A percentile compares a stretch with the other conserved stretches of the same genome.
Conservation (phyloP, 2,888 invertebrate species). For the Phanerotoma sp. region DNA sequence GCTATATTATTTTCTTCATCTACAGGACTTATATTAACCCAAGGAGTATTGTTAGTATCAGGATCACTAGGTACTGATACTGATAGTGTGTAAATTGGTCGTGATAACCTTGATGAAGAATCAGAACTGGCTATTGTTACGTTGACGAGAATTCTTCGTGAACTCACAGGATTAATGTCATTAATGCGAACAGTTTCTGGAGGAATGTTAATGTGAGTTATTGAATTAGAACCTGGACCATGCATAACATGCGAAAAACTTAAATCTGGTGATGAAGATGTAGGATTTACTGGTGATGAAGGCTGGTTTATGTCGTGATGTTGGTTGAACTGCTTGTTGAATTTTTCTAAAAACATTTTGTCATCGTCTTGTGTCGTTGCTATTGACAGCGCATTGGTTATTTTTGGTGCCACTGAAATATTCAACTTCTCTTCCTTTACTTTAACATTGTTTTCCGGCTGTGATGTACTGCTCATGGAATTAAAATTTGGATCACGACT, state of each 20-base stretch:
- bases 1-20: slow-evolving; percentile 37
- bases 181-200: not conserved
- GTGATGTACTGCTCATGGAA: no score
- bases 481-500: no score
- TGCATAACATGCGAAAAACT: slow-evolving; percentile 27
- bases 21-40: slow-evolving; percentile 62
- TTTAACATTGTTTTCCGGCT: no score
- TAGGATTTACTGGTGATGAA: not conserved
- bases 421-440: no score
- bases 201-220: slow-evolving; percentile 12
- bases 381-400: no score
- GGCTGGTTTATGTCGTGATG: slow-evolving; percentile 27
- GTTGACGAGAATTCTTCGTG: slow-evolving; percentile 75
- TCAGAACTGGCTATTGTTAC: slow-evolving; percentile 77
- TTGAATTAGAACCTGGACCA: slow-evolving; percentile 16
- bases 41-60: slow-evolving; percentile 55
- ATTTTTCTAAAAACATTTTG: no score
- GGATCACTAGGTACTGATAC: slow-evolving; percentile 73
- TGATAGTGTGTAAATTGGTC: slow-evolving; percentile 76
- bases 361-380: no score
- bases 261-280: slow-evolving; percentile 36
- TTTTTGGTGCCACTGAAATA: no score
- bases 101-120: slow-evolving; percentile 60
- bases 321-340: no score
- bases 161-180: slow-evolving; percentile 11